Percentiles rank a stretch among this genome's conserved stretches.
phyloP scores from a whole-genome alignment of 2,113 vertebrate genomes.

The Nyctibius bracteatus region DNA sequence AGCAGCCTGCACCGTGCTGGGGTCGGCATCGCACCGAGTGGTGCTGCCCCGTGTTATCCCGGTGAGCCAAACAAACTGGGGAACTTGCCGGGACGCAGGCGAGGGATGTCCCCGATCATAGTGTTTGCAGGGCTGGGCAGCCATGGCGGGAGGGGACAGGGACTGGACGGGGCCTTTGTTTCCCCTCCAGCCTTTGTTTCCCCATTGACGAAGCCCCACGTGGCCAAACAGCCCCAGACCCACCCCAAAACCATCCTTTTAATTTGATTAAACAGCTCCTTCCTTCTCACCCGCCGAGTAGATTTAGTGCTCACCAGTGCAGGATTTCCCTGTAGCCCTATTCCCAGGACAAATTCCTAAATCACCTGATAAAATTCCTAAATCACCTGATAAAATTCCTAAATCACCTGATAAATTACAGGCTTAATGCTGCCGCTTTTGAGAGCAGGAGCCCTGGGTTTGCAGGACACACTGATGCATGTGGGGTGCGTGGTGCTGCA shows the following conservation, averaged over 20 bases:
- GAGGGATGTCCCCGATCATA: accelerated
- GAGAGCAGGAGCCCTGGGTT: neutral
- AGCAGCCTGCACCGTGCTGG: neutral
- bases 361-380: conserved; percentile 35
- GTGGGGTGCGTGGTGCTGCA: neutral
- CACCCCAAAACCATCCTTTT: neutral
- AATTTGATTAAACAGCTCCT: neutral
- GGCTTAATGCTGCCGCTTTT: neutral
- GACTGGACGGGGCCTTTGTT: neutral
- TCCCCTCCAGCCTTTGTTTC: conserved; percentile 41
- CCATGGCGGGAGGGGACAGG: neutral
- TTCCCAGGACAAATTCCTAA: neutral
- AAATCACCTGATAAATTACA: neutral
- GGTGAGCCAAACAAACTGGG: accelerated
- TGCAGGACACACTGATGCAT: neutral
- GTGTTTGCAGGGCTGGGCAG: accelerated
- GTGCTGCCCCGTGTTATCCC: accelerated
- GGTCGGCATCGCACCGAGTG: accelerated
- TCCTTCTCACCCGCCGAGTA: neutral
- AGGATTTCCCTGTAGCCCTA: neutral
- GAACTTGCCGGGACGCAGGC: accelerated
- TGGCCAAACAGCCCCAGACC: neutral
- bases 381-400: conserved; percentile 40
- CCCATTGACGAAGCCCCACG: conserved; percentile 1
- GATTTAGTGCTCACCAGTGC: neutral